These are phyloP conservation scores for Urocitellus parryii DNA, from an alignment of 2,113 vertebrate species.

Conservation along the genomic window DNA sequence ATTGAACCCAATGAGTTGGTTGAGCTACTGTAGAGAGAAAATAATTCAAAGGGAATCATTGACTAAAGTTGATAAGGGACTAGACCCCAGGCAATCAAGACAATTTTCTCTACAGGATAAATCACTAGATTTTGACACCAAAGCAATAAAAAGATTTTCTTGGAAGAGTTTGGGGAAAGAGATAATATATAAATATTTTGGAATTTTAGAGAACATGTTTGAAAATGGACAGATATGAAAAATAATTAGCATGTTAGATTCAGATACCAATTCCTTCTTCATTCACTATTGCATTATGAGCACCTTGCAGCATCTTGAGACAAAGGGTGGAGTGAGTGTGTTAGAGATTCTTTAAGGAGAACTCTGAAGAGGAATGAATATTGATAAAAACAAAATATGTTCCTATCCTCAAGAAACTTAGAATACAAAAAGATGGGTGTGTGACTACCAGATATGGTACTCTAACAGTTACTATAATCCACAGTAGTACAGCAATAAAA, in stretches of 20 bases:
- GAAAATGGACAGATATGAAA: background rate
- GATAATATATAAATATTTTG: background rate
- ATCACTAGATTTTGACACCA: background rate
- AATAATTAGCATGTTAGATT: background rate
- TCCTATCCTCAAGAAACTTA: background rate
- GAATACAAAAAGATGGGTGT: background rate
- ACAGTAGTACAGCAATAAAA: background rate
- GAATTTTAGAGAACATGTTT: conserved; percentile 30
- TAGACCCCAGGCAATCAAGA: conserved; percentile 19
- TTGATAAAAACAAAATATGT: background rate
- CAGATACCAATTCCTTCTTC: background rate
- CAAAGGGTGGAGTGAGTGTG: background rate
- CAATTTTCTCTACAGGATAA: background rate
- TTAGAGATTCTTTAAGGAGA: background rate
- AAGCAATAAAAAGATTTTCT: conserved; percentile 28
- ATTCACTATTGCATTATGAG: background rate
- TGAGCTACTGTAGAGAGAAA: conserved; percentile 56
- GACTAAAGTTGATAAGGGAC: conserved; percentile 27
- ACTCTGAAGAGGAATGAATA: background rate
- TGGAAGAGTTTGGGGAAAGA: background rate
- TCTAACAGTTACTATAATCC: background rate
- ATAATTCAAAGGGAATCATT: conserved; percentile 30
- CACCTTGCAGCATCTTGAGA: background rate
- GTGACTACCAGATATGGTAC: background rate
- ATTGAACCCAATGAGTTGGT: background rate